These are phyloP conservation scores for Stenotaenia linearis DNA, from an alignment of 2,888 invertebrate species.

Conservation along the genomic window DNA sequence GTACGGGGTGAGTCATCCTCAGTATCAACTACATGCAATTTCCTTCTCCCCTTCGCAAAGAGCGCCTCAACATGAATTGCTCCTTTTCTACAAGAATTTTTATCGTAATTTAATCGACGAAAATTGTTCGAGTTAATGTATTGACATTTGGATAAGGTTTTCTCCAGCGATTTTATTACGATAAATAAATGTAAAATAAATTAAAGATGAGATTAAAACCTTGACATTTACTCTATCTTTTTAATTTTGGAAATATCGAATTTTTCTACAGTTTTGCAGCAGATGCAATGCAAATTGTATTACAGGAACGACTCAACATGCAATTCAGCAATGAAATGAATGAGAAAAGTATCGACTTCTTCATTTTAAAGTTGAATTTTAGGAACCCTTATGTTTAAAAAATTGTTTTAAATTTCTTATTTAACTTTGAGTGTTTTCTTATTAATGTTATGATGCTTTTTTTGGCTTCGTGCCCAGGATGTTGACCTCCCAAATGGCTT, in stretches of 20 bases:
- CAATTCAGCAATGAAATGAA: background rate
- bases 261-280: background rate
- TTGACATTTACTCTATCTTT: background rate
- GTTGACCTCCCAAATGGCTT: background rate
- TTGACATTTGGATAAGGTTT: background rate
- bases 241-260: background rate
- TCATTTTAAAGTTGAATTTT: no score
- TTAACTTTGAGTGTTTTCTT: background rate
- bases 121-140: no score
- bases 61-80: background rate
- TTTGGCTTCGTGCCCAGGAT: background rate
- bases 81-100: background rate
- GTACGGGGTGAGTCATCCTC: background rate
- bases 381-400: no score
- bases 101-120: background rate
- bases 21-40: constrained; percentile 13
- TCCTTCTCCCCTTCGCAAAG: background rate
- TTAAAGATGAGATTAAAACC: background rate
- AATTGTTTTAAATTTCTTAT: background rate
- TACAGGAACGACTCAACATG: background rate
- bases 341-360: no score
- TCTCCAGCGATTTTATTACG: background rate
- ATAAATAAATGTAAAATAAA: background rate
- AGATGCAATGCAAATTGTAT: background rate
- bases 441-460: background rate